phyloP scores from a whole-genome alignment of 2,888 invertebrate genomes.

The Polyommatus iphigenia region DNA sequence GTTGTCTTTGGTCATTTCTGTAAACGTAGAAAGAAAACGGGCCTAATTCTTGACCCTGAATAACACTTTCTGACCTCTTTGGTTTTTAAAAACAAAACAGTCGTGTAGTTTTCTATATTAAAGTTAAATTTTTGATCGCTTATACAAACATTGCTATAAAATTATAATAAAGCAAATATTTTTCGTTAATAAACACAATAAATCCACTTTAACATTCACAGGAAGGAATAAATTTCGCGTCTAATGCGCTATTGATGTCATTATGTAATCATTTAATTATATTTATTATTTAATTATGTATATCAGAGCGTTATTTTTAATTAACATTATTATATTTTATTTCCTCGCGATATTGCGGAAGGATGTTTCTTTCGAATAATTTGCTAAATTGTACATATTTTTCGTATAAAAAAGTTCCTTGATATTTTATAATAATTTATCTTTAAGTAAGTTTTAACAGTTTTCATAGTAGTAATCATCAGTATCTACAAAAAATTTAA shows the following conservation, averaged over 20 bases:
- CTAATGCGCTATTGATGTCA: background rate
- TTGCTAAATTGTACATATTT: background rate
- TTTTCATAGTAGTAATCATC: background rate
- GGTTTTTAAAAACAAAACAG: background rate
- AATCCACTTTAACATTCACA: background rate
- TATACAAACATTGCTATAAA: background rate
- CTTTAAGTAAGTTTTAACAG: background rate
- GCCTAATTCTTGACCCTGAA: background rate
- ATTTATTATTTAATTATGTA: background rate
- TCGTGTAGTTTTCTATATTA: background rate
- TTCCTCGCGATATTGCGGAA: conserved; percentile 2
- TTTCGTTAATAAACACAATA: background rate
- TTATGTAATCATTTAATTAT: conserved; percentile 4
- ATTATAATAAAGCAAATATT: background rate
- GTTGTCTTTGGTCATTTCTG: background rate
- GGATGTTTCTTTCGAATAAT: conserved; percentile 3
- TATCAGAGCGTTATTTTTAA: conserved; percentile 4
- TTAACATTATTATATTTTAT: background rate
- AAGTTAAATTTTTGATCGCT: background rate
- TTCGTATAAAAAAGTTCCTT: background rate
- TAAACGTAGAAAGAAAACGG: background rate
- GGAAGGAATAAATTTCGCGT: conserved; percentile 16
- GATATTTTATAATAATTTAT: background rate
- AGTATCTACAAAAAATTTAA: background rate
- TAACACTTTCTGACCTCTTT: background rate